Evolutionary conservation across 2,797 vertebrate genomes (phyloP).

Genomic region (Bucorvus abyssinicus): DNA sequence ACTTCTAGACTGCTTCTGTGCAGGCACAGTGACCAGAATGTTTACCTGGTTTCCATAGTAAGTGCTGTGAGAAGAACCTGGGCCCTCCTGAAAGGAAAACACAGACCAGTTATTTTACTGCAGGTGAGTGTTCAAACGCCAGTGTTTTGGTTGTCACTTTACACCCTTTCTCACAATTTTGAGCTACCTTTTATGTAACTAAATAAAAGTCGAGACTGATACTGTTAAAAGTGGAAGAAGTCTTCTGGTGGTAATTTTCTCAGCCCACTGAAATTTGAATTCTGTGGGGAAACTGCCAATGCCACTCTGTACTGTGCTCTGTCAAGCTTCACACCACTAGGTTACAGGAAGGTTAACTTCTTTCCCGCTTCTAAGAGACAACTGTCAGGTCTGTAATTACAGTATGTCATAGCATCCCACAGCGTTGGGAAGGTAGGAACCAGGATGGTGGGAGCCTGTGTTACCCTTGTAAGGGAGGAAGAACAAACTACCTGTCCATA

Average conservation of each 20-base stretch:
- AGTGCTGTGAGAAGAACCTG: slow-evolving; percentile 2
- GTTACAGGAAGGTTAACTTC: neutral
- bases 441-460: neutral
- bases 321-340: neutral
- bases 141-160: neutral
- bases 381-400: neutral
- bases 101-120: neutral
- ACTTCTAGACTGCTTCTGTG: neutral
- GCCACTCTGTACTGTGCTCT: neutral
- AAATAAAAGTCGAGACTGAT: neutral
- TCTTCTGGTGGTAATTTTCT: neutral
- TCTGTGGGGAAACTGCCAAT: neutral
- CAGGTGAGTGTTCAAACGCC: neutral
- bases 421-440: neutral
- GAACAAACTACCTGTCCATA: slow-evolving; percentile 52
- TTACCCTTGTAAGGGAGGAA: neutral
- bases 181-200: neutral
- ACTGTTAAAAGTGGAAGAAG: neutral
- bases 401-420: neutral
- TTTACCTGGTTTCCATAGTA: slow-evolving; percentile 22
- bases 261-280: neutral
- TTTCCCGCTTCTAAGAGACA: neutral
- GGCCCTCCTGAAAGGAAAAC: neutral
- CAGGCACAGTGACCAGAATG: neutral
- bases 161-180: rapidly evolving